Base-by-base conservation (phyloP, 2,113 vertebrate species). In the Himantopus leucocephalus region DNA sequence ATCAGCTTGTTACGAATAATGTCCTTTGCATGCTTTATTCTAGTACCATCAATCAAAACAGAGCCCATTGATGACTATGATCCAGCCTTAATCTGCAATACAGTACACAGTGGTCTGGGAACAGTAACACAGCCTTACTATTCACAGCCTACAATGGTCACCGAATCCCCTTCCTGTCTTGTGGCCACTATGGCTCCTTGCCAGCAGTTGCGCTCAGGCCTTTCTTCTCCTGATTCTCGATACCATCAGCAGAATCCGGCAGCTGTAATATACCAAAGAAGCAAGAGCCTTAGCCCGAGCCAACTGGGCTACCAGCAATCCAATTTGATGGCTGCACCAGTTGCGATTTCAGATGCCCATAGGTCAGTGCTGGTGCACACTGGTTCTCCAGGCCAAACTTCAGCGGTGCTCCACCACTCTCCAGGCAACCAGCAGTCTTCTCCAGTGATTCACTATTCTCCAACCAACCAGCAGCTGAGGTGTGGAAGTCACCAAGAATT, bases 41-140 rank as follows among this genome's bases (percentile, higher is more conserved):
- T 98, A 99, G 99, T 99, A 97, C 99, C 99, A 22, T 98, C 99
- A 96, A 99, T 99, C 96, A 99, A 99, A 98, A 99, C 99, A 6
- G 99, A 99, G 97, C 99, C 99, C 60, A 87, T 98, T 27, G 99
- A 99, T 84, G 99, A 99, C 90, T 99, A 99, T 48, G 99, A 99
- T 95, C 97, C 98, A 27, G 96, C 98, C 86, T 97, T 98, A 98
- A 98, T 99, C 98, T 98, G 98, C 97, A 99, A 97, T 41, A 97
- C 98, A 47, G 94, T 99, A 86, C 98, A 99, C 39, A 98, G 99
- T 95, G 98, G 98, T 92, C 96, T 99, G 93, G 99, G 99, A 90
- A 95, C 98, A 89, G 97, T 98, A 55, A 97, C 98, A 82, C 99
- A 99, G 93, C 97, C 98, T 39, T 99, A 99, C 97, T 99, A 99